Conservation (phyloP, 2,888 invertebrate genomes). For the Polyommatus icarus region DNA sequence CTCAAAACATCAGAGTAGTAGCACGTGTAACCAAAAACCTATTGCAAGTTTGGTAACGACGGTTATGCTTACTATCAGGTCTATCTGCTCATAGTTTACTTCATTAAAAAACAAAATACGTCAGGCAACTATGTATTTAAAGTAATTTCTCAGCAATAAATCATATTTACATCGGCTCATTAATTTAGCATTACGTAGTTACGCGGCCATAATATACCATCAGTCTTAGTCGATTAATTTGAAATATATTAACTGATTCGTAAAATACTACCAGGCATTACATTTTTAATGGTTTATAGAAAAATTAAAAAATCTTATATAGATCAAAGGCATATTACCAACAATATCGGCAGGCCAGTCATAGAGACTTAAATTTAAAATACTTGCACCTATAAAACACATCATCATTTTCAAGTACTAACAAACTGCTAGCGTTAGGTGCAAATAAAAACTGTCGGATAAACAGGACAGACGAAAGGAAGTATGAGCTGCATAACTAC, state of each 20-base stretch:
- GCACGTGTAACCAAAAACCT: not conserved
- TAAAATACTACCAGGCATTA: not conserved
- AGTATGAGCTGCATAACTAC: no score
- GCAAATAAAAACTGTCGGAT: no score
- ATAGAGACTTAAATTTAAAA: no score
- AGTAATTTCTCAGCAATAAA: conserved; percentile 1
- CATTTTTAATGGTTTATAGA: not conserved
- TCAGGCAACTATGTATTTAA: not conserved
- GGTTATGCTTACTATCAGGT: not conserved
- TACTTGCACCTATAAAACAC: no score
- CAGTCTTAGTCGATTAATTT: conserved; percentile 28
- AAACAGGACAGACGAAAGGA: no score
- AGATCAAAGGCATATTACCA: not conserved
- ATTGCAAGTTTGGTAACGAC: not conserved
- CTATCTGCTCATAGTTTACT: not conserved
- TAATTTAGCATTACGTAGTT: conserved; percentile 23
- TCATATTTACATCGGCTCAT: conserved; percentile 14
- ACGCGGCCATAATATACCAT: not conserved
- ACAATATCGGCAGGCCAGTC: not conserved
- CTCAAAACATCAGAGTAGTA: not conserved
- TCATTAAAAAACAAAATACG: not conserved
- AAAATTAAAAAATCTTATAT: not conserved
- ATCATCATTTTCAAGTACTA: no score
- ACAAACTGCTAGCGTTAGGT: no score
- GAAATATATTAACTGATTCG: conserved; percentile 25